Percentiles rank a stretch among this genome's conserved stretches.
These are phyloP conservation scores for Promerops cafer DNA, from an alignment of 2,113 vertebrate genomes.

Conservation along the genomic window DNA sequence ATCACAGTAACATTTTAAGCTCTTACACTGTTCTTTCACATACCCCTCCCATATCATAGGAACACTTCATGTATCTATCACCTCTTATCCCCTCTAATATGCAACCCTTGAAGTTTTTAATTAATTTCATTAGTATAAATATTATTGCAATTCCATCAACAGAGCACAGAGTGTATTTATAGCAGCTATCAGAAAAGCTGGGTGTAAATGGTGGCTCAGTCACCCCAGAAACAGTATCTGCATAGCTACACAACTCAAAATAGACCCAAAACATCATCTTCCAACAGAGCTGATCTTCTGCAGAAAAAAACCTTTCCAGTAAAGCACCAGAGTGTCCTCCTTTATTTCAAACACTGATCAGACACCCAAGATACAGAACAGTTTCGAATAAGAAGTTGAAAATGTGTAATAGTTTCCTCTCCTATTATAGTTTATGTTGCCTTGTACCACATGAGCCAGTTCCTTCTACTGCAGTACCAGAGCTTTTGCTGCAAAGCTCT, in stretches of 20 bases:
- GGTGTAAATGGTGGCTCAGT: neutral
- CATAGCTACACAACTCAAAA: neutral
- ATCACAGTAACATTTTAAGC: neutral
- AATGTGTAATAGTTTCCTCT: neutral
- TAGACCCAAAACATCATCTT: neutral
- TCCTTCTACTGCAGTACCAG: neutral
- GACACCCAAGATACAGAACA: neutral
- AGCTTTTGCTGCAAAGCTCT: neutral
- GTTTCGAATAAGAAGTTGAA: neutral
- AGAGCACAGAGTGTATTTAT: neutral
- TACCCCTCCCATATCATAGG: neutral
- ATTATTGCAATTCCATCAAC: neutral
- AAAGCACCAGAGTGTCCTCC: slow-evolving; percentile 5
- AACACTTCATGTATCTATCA: neutral
- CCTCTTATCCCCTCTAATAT: neutral
- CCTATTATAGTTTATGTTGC: neutral
- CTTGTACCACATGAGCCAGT: neutral
- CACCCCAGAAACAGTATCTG: neutral
- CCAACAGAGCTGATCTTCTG: neutral
- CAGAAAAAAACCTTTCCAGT: neutral
- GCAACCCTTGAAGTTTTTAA: neutral
- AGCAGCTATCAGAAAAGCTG: neutral
- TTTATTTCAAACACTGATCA: neutral
- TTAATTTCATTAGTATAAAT: neutral
- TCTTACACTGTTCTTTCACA: neutral